These are phyloP conservation scores for Doris montereyensis DNA, from an alignment of 2,888 invertebrate genomes.

Conservation along the genomic window DNA sequence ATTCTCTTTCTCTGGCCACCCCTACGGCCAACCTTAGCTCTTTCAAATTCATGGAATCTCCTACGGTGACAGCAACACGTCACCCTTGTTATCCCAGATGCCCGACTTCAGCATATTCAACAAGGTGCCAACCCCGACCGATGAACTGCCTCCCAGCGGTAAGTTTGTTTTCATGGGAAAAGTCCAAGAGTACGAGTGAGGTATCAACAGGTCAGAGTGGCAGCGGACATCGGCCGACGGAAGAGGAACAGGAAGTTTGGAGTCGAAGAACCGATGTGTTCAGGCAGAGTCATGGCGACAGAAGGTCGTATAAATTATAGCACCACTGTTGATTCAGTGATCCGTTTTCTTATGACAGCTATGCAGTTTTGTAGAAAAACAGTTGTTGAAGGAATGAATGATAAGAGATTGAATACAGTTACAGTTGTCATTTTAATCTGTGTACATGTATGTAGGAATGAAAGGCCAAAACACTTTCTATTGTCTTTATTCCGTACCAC, in stretches of 20 bases:
- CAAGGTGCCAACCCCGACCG: constrained; percentile 38
- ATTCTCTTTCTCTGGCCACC: constrained; percentile 56
- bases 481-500: no score
- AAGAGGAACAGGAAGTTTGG: constrained; percentile 7
- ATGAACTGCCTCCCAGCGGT: constrained; percentile 22
- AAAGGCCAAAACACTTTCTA: no score
- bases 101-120: constrained; percentile 42
- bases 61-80: not conserved
- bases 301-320: no score
- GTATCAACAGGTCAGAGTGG: not conserved
- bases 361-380: no score
- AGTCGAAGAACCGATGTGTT: not conserved
- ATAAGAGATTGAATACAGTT: no score
- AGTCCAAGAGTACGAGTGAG: not conserved
- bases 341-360: no score
- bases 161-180: constrained; percentile 32
- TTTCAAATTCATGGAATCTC: constrained; percentile 57
- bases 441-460: no score
- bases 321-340: no score
- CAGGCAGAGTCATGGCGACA: no score
- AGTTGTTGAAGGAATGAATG: no score
- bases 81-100: constrained; percentile 10
- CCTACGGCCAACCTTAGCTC: constrained; percentile 58
- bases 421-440: no score
- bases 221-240: not conserved